Conservation (phyloP, 1,140 invertebrate species). For the Nomia melanderi region DNA sequence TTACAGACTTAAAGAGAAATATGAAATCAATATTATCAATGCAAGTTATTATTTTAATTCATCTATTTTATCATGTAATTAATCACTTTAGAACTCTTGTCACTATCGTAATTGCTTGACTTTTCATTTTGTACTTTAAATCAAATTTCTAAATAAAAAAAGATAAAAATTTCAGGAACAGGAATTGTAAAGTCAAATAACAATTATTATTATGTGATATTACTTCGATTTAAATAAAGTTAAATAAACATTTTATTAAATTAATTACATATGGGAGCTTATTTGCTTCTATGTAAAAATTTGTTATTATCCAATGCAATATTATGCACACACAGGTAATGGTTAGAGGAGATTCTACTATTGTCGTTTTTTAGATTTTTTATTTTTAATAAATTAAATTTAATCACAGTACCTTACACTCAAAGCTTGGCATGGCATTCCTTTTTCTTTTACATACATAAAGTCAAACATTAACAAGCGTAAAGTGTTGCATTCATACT, state of each 20-base stretch:
- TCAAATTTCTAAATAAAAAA: background rate
- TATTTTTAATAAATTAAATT: conserved; percentile 9
- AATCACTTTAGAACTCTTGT: background rate
- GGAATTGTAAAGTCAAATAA: background rate
- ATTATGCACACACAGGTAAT: conserved; percentile 17
- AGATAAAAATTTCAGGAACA: background rate
- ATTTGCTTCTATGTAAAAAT: background rate
- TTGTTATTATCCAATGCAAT: conserved; percentile 8
- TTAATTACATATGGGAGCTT: background rate
- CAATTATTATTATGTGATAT: background rate
- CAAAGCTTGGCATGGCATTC: conserved; percentile 77
- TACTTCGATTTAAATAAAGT: conserved; percentile 4
- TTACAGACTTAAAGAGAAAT: no score
- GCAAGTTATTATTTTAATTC: background rate
- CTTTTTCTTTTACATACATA: conserved; percentile 55
- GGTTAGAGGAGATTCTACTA: conserved; percentile 37
- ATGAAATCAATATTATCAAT: conserved; percentile 4
- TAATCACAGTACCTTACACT: conserved; percentile 24
- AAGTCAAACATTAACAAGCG: conserved; percentile 30
- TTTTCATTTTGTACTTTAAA: background rate
- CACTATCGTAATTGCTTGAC: background rate
- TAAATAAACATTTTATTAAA: background rate
- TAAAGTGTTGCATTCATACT: conserved; percentile 23
- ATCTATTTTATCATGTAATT: background rate
- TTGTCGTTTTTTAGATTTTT: background rate